Evolutionary conservation across 2,797 vertebrate species (phyloP).

Genomic region (Sparidentex hasta): DNA sequence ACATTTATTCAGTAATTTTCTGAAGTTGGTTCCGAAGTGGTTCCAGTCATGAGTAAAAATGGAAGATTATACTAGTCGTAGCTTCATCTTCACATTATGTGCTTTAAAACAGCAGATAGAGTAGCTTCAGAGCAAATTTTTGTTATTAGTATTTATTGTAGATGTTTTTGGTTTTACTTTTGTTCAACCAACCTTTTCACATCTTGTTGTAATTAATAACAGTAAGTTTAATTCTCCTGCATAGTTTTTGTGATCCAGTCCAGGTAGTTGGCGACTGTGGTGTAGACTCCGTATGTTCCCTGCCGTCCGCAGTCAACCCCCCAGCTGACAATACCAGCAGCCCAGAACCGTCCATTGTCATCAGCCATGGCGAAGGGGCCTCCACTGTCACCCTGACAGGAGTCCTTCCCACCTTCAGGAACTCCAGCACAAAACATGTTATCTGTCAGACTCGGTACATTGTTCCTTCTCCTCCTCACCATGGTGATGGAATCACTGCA

Average conservation of each 20-base stretch:
- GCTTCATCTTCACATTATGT: not conserved
- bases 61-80: not conserved
- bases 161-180: not conserved
- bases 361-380: slow-evolving; percentile 59
- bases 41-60: not conserved
- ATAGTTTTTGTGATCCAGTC: slow-evolving; percentile 79
- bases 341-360: slow-evolving; percentile 44
- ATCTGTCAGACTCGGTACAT: slow-evolving; percentile 41
- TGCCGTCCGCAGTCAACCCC: slow-evolving; percentile 52
- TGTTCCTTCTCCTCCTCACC: rapidly evolving
- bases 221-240: slow-evolving; percentile 44
- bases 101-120: not conserved
- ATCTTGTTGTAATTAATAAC: not conserved
- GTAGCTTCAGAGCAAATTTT: not conserved
- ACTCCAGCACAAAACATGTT: slow-evolving; percentile 83
- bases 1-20: not conserved
- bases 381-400: slow-evolving; percentile 74
- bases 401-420: slow-evolving; percentile 66
- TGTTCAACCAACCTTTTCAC: not conserved
- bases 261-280: slow-evolving; percentile 71
- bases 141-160: not conserved
- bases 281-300: slow-evolving; percentile 76
- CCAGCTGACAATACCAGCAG: slow-evolving; percentile 82
- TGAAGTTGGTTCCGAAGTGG: no score
- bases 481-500: slow-evolving; percentile 24